Evolutionary conservation across 2,113 vertebrate genomes (phyloP), one percentile per base, ranked within the genome.

Genomic region (Lanius ludovicianus): DNA sequence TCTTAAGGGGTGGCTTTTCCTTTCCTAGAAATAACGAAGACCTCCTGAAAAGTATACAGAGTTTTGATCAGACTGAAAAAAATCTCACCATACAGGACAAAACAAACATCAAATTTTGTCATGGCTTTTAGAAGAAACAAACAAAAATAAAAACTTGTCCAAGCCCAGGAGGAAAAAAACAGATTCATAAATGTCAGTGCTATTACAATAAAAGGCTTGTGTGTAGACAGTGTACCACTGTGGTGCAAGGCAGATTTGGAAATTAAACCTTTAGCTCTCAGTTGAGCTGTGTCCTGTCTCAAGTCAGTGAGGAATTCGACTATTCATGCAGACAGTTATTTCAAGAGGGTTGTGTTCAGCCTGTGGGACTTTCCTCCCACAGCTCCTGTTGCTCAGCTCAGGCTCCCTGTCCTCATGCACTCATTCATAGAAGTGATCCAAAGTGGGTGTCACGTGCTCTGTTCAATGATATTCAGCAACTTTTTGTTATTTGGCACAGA

Each of bases 61-160:
- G 9, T 27, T 90, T 67, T 75, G 10, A 21, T 74, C 37, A 74
- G 31, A 19, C 20, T 67, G 56, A 57, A 25, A 91, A 76, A 92
- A 74, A 49, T 42, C 23, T 30, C 30, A 68, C 9, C 4, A 1
- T 27, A 35, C 14, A 55, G 11, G 13, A 84, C 14, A 68, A 71
- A 87, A 4, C 3, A 33, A 81, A 30, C 4, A 22, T 15, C 6
- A 77, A 19, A 55, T 80, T 92, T 87, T 80, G 8, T 64, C 76
- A 63, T 62, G 25, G 13, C 19, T 89, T 83, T 81, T 47, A 44
- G 67, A 63, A 46, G 3, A 76, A 67, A 28, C 5, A 59, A 81
- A 18, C 5, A 22, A 76, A 50, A 62, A 10, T 3, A 60, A 69
- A 70, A 19, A 0, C 4, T 2, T 0, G 0, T 28, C 13, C 23